Base-by-base conservation (phyloP, 2,797 vertebrate species). In the Leptodactylus fallax region DNA sequence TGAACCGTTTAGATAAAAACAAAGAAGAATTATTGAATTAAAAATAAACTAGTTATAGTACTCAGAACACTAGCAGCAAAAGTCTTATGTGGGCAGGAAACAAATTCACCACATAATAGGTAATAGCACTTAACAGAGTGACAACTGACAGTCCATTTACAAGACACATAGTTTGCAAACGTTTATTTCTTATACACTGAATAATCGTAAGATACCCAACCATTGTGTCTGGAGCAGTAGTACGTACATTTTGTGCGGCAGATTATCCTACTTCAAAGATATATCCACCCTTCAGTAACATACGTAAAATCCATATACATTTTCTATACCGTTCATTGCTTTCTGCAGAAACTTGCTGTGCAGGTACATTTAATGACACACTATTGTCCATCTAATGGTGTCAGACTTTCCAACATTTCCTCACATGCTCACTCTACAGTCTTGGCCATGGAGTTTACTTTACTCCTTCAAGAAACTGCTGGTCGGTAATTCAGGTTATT, bases 111-210 rank as follows among this genome's bases (percentile, higher is more conserved):
- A 94, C 92, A 91, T 94, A 90, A 92, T 92, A 91, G 91, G 91
- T 96, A 96, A 96, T 94, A 97, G 96, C 96, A 97, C 96, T 96
- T 97, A 92, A 96, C 93, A 93, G 92, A 88, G 91, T 90, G 90
- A 94, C 91, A 94, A 91, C 92, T 94, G 94, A 94, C 93, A 94
- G 92, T 94, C 93, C 94, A 94, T 92, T 95, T 91, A 96, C 94
- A 92, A 95, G 93, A 95, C 93, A 94, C 93, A 94, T 81, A 92
- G 90, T 94, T 94, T 93, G 91, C 91, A 93, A 94, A 95, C 91
- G 88, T 91, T 90, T 93, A 94, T 95, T 94, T 94, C 94, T 93
- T 95, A 92, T 94, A 94, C 92, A 94, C 90, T 91, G 88, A 92
- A 92, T 91, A 90, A 89, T 91, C 91, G 92, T 90, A 93, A 91